Evolutionary conservation across 1,140 invertebrate species (phyloP), one percentile per base, ranked within the genome.

Genomic region (Streblospio benedicti): DNA sequence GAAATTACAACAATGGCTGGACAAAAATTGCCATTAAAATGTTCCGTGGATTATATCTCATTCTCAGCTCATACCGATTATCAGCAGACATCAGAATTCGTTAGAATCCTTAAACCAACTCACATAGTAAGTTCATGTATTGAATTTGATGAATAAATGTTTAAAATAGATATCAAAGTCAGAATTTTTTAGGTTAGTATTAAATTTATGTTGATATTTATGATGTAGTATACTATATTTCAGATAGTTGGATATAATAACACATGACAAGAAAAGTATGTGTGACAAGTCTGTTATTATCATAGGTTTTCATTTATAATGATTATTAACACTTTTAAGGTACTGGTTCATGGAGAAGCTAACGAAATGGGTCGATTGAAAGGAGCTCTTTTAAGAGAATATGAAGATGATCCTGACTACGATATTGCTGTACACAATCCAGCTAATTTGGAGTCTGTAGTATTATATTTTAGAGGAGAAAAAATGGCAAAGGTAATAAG

Each of bases 61-160:
- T 99, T 99, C 78, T 98, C 95, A 0, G 97, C 97, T 1, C 97
- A 99, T 72, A 98, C 96, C 0, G 97, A 99, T 78, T 99, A 97
- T 77, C 88, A 96, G 72, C 96, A 99, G 80, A 99, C 96, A 0
- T 93, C 90, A 25, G 94, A 97, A 79, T 99, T 99, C 71, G 91
- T 99, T 61, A 83, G 92, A 31, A 85, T 88, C 35, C 78, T 99
- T 16, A 93, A 92, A 73, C 96, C 97, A 18, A 87, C 91, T 0
- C 93, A 99, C 80, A 90, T 99, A 49, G 91, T 90, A 76, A 79
- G 82, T 80, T 50, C 43, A 14, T 14, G n/a, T n/a, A n/a, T n/a
- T n/a, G 16, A 28, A 28, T 57, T n/a, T n/a, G n/a, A n/a, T n/a
- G 47, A n/a, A n/a, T n/a, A n/a, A n/a, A n/a, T n/a, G n/a, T n/a